phyloP scores from a whole-genome alignment of 2,113 vertebrate genomes.

The Sinosuthora webbiana region DNA sequence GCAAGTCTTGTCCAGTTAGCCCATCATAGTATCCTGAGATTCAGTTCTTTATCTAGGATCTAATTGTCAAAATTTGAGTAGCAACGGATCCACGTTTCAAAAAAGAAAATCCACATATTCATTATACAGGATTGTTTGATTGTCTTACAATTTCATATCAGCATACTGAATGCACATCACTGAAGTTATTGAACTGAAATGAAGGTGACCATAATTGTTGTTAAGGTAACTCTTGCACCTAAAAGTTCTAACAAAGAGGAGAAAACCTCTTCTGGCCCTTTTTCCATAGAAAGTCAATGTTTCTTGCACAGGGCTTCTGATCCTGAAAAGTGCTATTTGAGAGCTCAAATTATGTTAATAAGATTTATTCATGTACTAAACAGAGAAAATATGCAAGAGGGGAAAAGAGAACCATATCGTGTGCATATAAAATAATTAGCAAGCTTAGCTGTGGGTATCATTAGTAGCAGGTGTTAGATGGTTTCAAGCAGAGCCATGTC shows the following conservation, averaged over 20 bases:
- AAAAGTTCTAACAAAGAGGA: not conserved
- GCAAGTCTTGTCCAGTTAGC: not conserved
- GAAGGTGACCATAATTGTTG: not conserved
- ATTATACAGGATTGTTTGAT: not conserved
- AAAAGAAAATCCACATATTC: not conserved
- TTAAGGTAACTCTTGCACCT: not conserved
- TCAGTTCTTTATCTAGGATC: not conserved
- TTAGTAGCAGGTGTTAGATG: not conserved
- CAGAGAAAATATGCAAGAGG: not conserved
- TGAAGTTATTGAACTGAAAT: not conserved
- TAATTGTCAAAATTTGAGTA: not conserved
- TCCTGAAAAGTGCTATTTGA: not conserved
- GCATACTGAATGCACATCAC: not conserved
- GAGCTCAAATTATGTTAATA: not conserved
- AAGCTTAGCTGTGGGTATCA: not conserved
- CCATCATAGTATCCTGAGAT: not conserved
- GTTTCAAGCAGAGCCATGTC: not conserved
- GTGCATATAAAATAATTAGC: not conserved
- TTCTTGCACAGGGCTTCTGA: not conserved
- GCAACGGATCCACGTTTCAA: not conserved
- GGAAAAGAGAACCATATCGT: not conserved
- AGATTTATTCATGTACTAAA: not conserved
- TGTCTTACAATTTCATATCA: not conserved
- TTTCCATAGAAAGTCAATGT: not conserved
- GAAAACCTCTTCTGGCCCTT: not conserved